Conservation (phyloP, 2,888 invertebrate genomes). For the Hofmannophila pseudospretella region DNA sequence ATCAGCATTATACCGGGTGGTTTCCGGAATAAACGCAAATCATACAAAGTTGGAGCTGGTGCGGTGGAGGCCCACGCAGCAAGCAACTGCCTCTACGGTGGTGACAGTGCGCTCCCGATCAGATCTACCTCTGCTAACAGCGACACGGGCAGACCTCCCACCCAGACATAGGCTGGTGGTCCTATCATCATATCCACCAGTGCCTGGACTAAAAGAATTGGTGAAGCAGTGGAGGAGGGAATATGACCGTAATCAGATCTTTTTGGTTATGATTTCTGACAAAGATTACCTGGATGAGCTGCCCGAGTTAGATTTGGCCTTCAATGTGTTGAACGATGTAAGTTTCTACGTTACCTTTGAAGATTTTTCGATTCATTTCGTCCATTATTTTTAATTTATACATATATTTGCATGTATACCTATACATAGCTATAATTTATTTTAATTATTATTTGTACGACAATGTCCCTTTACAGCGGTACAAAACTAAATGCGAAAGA, state of each 20-base stretch:
- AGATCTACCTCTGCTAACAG: slow-evolving; percentile 24
- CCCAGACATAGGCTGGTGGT: slow-evolving; percentile 28
- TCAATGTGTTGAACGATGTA: slow-evolving; percentile 33
- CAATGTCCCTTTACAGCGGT: too few relatives aligned
- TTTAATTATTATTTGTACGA: too few relatives aligned
- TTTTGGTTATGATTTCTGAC: slow-evolving; percentile 33
- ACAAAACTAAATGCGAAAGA: too few relatives aligned
- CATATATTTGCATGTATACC: too few relatives aligned
- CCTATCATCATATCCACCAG: slow-evolving; percentile 30
- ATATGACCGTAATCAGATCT: slow-evolving; percentile 26
- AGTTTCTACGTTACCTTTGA: too few relatives aligned
- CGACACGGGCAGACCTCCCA: slow-evolving; percentile 22
- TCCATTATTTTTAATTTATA: too few relatives aligned
- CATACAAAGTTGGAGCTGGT: slow-evolving; percentile 21
- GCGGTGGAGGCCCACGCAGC: slow-evolving; percentile 25
- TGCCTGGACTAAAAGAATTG: slow-evolving; percentile 26
- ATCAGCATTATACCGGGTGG: slow-evolving; percentile 22
- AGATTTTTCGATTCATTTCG: too few relatives aligned
- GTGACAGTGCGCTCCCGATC: slow-evolving; percentile 25
- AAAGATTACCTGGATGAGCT: slow-evolving; percentile 28
- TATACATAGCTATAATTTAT: too few relatives aligned
- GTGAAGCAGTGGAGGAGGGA: slow-evolving; percentile 33
- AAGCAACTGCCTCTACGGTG: slow-evolving; percentile 20
- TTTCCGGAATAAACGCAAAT: slow-evolving; percentile 21
- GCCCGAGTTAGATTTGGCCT: slow-evolving; percentile 34